Evolutionary conservation across 2,113 vertebrate genomes (phyloP).

Genomic region (human (Homo sapiens)): DNA sequence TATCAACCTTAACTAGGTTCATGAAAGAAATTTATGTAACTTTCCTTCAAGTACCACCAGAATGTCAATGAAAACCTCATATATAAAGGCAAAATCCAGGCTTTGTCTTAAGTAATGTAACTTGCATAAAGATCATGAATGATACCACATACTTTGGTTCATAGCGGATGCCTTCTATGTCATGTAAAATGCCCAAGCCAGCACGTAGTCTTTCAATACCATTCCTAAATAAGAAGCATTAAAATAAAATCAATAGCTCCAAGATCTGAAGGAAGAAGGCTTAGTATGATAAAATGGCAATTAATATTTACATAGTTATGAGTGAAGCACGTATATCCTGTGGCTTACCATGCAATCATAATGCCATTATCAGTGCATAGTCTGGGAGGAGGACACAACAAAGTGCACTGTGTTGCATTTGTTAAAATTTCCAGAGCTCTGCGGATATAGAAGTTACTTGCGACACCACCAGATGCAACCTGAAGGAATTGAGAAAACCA

Average conservation of each 20-base stretch:
- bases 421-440: conserved; percentile 87
- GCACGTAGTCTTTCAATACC: conserved; percentile 92
- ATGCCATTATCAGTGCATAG: conserved; percentile 97
- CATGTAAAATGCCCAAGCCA: conserved; percentile 88
- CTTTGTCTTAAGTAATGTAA: neutral
- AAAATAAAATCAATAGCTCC: neutral
- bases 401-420: conserved; percentile 84
- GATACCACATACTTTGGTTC: conserved; percentile 89
- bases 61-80: conserved; percentile 48
- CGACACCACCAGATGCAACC: conserved; percentile 97
- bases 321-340: neutral
- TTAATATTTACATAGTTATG: neutral
- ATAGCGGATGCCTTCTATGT: conserved; percentile 85
- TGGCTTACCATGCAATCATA: conserved; percentile 96
- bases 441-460: conserved; percentile 94
- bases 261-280: neutral
- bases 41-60: conserved; percentile 24
- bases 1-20: neutral
- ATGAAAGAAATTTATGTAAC: neutral
- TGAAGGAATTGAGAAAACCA: conserved; percentile 65
- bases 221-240: conserved; percentile 88
- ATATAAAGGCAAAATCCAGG: neutral
- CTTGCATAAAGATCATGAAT: neutral
- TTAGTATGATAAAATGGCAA: neutral
- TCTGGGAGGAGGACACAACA: conserved; percentile 92